A percentile compares a stretch with the other conserved stretches of the same genome.
Conservation (phyloP, 2,113 vertebrate genomes). For the Tyto alba region DNA sequence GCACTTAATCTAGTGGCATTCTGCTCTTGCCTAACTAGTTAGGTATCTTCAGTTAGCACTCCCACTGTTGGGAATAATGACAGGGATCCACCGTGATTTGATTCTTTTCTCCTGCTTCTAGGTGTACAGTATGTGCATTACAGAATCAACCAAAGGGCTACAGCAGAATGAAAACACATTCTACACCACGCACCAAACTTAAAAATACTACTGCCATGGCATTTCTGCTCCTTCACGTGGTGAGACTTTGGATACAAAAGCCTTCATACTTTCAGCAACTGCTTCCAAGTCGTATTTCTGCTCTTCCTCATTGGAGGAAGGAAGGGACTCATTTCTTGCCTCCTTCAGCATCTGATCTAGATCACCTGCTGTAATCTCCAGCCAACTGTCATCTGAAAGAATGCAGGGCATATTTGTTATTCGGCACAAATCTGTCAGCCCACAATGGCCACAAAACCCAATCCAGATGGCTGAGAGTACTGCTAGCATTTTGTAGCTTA, state of each 20-base stretch:
- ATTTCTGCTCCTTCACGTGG: slow-evolving; percentile 92
- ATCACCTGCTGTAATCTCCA: slow-evolving; percentile 85
- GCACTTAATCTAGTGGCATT: not conserved
- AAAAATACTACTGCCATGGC: slow-evolving; percentile 76
- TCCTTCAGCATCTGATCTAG: slow-evolving; percentile 87
- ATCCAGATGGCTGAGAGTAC: not conserved
- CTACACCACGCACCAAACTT: not conserved
- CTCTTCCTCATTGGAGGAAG: slow-evolving; percentile 55
- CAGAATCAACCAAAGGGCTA: not conserved
- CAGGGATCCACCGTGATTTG: not conserved
- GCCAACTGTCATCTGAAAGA: slow-evolving; percentile 86
- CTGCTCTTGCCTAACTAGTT: not conserved
- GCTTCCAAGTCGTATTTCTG: slow-evolving; percentile 79
- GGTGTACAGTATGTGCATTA: not conserved
- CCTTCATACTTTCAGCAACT: slow-evolving; percentile 91
- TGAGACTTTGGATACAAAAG: slow-evolving; percentile 89
- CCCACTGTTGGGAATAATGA: not conserved
- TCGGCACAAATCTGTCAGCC: not conserved
- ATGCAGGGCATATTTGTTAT: not conserved
- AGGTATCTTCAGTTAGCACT: not conserved
- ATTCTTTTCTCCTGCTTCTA: not conserved
- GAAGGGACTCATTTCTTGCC: slow-evolving; percentile 44
- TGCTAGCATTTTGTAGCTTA: not conserved
- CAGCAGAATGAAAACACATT: not conserved
- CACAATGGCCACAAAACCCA: not conserved